These are phyloP conservation scores for Trachemys scripta DNA, from an alignment of 2,113 vertebrate species.

Conservation along the genomic window DNA sequence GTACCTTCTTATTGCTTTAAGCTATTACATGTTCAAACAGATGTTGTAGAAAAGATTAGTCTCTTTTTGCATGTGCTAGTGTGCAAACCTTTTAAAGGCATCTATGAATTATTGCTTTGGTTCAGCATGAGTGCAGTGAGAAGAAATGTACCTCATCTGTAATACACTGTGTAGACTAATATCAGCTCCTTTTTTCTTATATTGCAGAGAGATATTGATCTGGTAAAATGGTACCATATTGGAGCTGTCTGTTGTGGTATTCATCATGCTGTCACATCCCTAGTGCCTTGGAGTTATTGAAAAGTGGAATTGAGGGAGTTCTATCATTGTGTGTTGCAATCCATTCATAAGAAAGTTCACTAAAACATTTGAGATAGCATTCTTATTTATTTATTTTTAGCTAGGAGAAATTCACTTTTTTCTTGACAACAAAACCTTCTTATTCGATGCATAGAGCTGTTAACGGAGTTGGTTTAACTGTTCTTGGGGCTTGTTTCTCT, in stretches of 20 bases:
- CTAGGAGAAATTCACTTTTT: neutral
- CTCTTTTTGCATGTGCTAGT: slow-evolving; percentile 85
- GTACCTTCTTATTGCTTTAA: slow-evolving; percentile 67
- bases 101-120: slow-evolving; percentile 94
- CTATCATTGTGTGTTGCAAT: slow-evolving; percentile 92
- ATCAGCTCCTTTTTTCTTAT: slow-evolving; percentile 99
- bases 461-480: slow-evolving; percentile 57
- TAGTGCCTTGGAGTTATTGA: slow-evolving; percentile 98
- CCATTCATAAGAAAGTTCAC: slow-evolving; percentile 93
- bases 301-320: slow-evolving; percentile 97
- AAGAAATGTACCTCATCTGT: slow-evolving; percentile 99
- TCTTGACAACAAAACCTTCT: slow-evolving; percentile 20
- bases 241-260: slow-evolving; percentile 99
- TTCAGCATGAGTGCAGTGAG: slow-evolving; percentile 95
- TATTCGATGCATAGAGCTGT: neutral
- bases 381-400: slow-evolving; percentile 62
- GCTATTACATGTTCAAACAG: slow-evolving; percentile 86
- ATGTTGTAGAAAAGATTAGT: slow-evolving; percentile 89
- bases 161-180: slow-evolving; percentile 99
- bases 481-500: slow-evolving; percentile 16
- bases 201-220: slow-evolving; percentile 99
- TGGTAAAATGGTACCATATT: slow-evolving; percentile 99
- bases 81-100: slow-evolving; percentile 89
- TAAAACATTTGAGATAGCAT: slow-evolving; percentile 79
- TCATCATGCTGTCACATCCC: slow-evolving; percentile 99